These are phyloP conservation scores for Rhingia campestris DNA, from an alignment of 2,888 invertebrate species.

Conservation along the genomic window DNA sequence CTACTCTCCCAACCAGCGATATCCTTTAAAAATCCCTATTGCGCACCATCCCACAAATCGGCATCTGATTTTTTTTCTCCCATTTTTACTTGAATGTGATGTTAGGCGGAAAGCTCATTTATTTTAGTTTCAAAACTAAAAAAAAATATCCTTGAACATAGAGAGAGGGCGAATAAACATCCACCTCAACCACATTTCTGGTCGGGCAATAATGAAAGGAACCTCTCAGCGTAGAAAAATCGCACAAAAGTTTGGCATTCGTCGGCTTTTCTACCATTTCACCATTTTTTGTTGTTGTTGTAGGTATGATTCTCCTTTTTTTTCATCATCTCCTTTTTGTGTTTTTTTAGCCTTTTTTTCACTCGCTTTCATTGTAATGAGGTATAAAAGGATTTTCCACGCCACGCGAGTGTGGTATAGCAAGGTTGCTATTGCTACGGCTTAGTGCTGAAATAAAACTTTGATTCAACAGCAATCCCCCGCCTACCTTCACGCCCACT, in stretches of 20 bases:
- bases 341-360: constrained; percentile 54
- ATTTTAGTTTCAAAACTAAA: constrained; percentile 73
- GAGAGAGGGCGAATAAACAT: constrained; percentile 11
- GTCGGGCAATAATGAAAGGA: constrained; percentile 72
- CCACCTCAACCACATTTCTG: constrained; percentile 70
- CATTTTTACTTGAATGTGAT: constrained; percentile 72
- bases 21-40: neutral
- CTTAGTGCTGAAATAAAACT: constrained; percentile 46
- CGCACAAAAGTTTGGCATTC: constrained; percentile 74
- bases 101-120: constrained; percentile 74
- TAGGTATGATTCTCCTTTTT: constrained; percentile 39
- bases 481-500: constrained; percentile 39
- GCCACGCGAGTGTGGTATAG: constrained; percentile 72
- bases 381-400: constrained; percentile 74
- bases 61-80: constrained; percentile 10
- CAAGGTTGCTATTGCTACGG: constrained; percentile 57
- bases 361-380: constrained; percentile 74
- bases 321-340: constrained; percentile 41
- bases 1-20: neutral
- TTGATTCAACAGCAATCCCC: constrained; percentile 67
- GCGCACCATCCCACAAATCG: neutral
- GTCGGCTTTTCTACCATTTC: constrained; percentile 60
- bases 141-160: constrained; percentile 15
- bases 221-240: constrained; percentile 72
- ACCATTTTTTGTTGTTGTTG: constrained; percentile 21